Conservation (phyloP, 1,140 invertebrate species). For the Camponotus floridanus region DNA sequence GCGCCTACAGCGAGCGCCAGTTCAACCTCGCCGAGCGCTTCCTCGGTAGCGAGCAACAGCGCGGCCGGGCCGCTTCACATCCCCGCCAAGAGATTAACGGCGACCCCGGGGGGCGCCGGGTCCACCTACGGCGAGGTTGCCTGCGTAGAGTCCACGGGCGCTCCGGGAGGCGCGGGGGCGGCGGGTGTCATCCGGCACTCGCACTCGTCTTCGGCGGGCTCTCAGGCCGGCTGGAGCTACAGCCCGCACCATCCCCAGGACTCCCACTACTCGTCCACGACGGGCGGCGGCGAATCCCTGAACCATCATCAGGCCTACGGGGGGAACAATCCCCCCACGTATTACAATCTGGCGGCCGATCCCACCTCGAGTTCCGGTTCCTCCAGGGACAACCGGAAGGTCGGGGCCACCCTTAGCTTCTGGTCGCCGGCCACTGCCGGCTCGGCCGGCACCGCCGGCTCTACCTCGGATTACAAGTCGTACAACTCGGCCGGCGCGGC, state of each 20-base stretch:
- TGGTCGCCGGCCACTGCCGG: conserved; percentile 89
- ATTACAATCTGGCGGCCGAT: conserved; percentile 92
- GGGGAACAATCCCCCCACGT: conserved; percentile 90
- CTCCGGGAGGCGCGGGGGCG: conserved; percentile 74
- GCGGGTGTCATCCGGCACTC: conserved; percentile 91
- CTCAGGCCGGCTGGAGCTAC: conserved; percentile 86
- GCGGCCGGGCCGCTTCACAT: conserved; percentile 92
- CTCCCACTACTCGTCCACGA: conserved; percentile 83
- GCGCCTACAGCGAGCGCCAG: conserved; percentile 87
- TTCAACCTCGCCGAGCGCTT: conserved; percentile 90
- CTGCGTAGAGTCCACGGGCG: conserved; percentile 86
- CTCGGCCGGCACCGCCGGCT: conserved; percentile 84
- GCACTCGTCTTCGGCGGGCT: conserved; percentile 89
- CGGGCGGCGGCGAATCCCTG: conserved; percentile 84
- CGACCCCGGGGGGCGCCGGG: conserved; percentile 79
- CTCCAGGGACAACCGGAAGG: conserved; percentile 88
- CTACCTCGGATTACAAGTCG: conserved; percentile 88
- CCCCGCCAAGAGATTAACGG: conserved; percentile 91
- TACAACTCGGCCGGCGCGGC: conserved; percentile 85
- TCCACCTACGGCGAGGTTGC: conserved; percentile 87
- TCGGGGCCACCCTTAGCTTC: conserved; percentile 87
- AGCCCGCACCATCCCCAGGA: conserved; percentile 85
- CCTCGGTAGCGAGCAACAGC: conserved; percentile 89
- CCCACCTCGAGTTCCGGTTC: conserved; percentile 84
- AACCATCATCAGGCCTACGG: conserved; percentile 89